Conservation (phyloP, 2,888 invertebrate genomes). For the Zele albiditarsus region DNA sequence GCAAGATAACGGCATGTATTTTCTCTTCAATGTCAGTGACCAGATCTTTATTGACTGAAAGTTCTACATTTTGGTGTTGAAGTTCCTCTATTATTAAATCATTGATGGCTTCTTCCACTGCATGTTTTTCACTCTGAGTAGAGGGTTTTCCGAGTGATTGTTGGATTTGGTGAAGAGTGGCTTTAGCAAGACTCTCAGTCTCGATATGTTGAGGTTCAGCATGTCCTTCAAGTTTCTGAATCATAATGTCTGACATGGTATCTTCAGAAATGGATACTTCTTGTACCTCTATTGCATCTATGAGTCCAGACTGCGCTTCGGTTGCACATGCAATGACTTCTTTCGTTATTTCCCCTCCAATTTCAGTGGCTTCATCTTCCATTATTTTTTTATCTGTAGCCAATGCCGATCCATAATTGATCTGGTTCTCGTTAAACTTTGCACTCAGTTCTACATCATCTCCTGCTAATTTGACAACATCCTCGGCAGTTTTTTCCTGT, state of each 20-base stretch:
- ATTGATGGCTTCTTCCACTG: conserved; percentile 36
- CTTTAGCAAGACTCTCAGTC: neutral
- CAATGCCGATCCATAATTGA: conserved; percentile 39
- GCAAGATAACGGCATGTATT: neutral
- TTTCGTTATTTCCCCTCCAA: too few relatives aligned
- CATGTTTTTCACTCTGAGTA: neutral
- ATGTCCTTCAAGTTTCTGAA: conserved; percentile 1
- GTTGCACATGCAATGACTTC: too few relatives aligned
- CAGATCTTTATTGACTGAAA: neutral
- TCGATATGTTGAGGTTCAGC: neutral
- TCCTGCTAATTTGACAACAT: conserved; percentile 32
- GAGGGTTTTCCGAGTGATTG: neutral
- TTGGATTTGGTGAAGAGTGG: conserved; percentile 2
- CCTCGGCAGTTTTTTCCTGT: conserved; percentile 31
- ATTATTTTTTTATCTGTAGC: conserved; percentile 44
- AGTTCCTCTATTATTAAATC: neutral
- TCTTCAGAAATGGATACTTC: neutral
- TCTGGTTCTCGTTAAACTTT: conserved; percentile 34
- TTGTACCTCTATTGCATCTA: too few relatives aligned
- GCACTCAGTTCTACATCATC: neutral
- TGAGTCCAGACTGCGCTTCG: too few relatives aligned
- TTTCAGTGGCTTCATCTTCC: conserved; percentile 5
- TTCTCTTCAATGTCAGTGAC: neutral
- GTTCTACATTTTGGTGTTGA: neutral
- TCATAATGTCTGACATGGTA: neutral